Percentiles rank a stretch among this genome's conserved stretches.
These are phyloP conservation scores for Drosophila lutescens DNA, from an alignment of 2,888 invertebrate species.

Conservation along the genomic window DNA sequence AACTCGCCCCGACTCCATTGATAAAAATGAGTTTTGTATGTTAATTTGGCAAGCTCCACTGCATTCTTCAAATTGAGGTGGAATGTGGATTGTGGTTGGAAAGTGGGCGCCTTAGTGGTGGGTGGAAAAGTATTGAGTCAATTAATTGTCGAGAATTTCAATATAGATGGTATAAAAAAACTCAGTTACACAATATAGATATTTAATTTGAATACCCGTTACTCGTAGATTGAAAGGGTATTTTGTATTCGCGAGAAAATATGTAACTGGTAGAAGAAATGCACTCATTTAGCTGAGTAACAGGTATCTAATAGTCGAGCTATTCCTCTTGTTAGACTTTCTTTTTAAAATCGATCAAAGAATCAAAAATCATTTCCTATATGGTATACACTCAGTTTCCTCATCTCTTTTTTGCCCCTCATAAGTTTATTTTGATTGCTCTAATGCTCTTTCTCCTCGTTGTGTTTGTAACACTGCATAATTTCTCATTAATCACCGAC, in stretches of 20 bases:
- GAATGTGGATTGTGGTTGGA: conserved; percentile 3
- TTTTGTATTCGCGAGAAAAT: no score
- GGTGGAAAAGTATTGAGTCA: conserved; percentile 22
- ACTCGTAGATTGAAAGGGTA: no score
- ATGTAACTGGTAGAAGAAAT: no score
- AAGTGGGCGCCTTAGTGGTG: conserved; percentile 41
- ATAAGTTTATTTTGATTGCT: not conserved
- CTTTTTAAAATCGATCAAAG: not conserved
- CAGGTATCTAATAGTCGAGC: no score
- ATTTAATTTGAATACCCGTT: no score
- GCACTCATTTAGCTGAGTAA: no score
- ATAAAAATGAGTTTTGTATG: conserved; percentile 72
- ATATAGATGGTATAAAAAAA: not conserved
- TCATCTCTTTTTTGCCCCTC: conserved; percentile 1
- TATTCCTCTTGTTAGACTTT: no score
- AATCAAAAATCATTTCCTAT: conserved; percentile 4
- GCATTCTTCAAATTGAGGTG: conserved; percentile 60
- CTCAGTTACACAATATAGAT: no score
- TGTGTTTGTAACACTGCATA: conserved; percentile 13
- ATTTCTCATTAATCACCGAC: conserved; percentile 26
- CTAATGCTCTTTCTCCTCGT: not conserved
- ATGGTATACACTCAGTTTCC: not conserved
- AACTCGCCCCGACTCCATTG: conserved; percentile 47
- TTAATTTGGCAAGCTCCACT: conserved; percentile 55
- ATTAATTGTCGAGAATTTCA: not conserved